These are phyloP conservation scores for Malurus splendens DNA, from an alignment of 2,797 vertebrate genomes.

Conservation along the genomic window DNA sequence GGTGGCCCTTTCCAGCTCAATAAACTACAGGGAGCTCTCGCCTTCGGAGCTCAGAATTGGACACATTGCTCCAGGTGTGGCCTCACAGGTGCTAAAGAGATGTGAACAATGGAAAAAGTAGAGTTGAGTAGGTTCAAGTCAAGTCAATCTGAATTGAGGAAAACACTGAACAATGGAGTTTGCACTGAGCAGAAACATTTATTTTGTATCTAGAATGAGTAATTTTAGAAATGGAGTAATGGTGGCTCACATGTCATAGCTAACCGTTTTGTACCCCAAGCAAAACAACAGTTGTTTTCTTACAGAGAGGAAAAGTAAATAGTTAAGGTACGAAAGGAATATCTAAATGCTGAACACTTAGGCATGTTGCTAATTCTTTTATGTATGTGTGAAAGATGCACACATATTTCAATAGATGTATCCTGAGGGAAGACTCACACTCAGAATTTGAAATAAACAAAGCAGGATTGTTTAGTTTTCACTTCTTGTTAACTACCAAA, in stretches of 20 bases:
- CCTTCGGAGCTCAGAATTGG: neutral
- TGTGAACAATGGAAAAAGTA: neutral
- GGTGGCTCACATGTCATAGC: neutral
- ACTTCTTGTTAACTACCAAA: neutral
- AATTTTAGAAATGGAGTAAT: neutral
- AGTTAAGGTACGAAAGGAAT: neutral
- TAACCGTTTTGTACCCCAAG: neutral
- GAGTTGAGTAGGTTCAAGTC: neutral
- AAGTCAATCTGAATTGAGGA: accelerated
- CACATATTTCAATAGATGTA: neutral
- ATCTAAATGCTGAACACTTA: neutral
- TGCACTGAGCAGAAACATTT: neutral
- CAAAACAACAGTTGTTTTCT: neutral
- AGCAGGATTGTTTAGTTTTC: neutral
- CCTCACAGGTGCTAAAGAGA: neutral
- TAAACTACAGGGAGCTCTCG: neutral
- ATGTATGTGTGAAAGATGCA: neutral
- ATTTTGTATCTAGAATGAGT: neutral
- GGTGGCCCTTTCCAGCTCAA: neutral
- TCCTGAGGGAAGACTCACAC: neutral
- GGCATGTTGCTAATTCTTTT: neutral
- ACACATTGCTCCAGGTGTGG: neutral
- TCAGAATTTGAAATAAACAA: neutral
- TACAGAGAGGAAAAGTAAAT: neutral
- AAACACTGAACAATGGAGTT: neutral